phyloP scores from a whole-genome alignment of 2,113 vertebrate species.

The Eulemur rufifrons region DNA sequence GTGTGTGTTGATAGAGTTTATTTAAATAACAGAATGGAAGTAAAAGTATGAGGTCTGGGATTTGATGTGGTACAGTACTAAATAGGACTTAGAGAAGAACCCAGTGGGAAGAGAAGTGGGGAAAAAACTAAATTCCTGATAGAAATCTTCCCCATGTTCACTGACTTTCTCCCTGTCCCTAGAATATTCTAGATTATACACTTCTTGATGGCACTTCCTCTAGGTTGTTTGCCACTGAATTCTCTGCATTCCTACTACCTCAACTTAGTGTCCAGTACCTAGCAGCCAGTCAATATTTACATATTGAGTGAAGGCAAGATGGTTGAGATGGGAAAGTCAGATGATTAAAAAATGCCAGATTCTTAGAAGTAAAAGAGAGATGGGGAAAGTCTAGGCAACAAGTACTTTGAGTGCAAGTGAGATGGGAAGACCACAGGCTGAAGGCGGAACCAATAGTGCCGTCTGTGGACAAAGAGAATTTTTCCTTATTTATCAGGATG shows the following conservation, averaged over 20 bases:
- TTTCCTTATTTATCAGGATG: neutral
- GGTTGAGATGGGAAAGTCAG: neutral
- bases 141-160: neutral
- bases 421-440: neutral
- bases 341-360: neutral
- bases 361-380: neutral
- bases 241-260: neutral
- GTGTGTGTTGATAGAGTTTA: neutral
- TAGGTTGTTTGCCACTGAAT: neutral
- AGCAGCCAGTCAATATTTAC: neutral
- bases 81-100: neutral
- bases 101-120: neutral
- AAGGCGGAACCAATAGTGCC: neutral
- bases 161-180: neutral
- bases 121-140: neutral
- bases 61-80: neutral
- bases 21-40: neutral
- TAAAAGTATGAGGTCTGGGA: neutral
- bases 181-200: neutral
- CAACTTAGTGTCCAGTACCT: neutral
- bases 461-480: neutral
- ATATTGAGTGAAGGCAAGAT: neutral
- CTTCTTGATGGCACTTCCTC: neutral
- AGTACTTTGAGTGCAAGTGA: neutral
- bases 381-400: neutral